A percentile compares a stretch with the other conserved stretches of the same genome.
Evolutionary conservation across 2,113 vertebrate species (phyloP).

Genomic region (Tretioscincus oriximinensis): DNA sequence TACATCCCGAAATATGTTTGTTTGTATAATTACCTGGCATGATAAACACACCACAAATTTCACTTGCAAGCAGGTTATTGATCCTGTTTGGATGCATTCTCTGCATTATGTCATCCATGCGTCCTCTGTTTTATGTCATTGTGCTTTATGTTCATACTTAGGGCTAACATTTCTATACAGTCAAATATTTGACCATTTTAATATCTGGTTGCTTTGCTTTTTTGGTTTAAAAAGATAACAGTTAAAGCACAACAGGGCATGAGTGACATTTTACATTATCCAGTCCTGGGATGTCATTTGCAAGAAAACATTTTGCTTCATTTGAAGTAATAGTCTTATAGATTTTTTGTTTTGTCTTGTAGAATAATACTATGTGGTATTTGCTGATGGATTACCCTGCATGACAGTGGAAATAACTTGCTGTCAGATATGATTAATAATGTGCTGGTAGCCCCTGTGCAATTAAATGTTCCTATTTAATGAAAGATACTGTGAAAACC

Average conservation of each 20-base stretch:
- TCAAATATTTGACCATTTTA: conserved; percentile 10
- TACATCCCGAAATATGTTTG: too few species aligned
- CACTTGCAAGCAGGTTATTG: too few species aligned
- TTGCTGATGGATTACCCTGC: conserved; percentile 42
- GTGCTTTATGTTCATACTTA: conserved; percentile 21
- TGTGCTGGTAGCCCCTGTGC: conserved; percentile 20
- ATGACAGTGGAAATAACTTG: conserved; percentile 34
- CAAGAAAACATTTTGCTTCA: conserved; percentile 39
- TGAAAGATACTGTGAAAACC: background rate
- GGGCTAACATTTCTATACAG: conserved; percentile 44
- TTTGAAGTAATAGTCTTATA: conserved; percentile 33
- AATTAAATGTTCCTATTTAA: background rate
- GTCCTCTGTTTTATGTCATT: conserved; percentile 5
- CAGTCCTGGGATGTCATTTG: background rate
- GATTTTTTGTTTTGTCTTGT: conserved; percentile 48
- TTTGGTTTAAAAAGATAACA: conserved; percentile 44
- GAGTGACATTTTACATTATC: conserved; percentile 46
- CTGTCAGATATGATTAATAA: conserved; percentile 6
- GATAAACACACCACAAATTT: too few species aligned
- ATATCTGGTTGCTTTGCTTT: conserved; percentile 11
- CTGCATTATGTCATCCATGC: background rate
- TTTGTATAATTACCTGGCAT: too few species aligned
- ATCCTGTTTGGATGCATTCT: too few species aligned
- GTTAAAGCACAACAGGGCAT: conserved; percentile 27
- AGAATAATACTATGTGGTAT: conserved; percentile 13